Conservation (phyloP, 1,140 invertebrate species). For the Sitodiplosis mosellana region DNA sequence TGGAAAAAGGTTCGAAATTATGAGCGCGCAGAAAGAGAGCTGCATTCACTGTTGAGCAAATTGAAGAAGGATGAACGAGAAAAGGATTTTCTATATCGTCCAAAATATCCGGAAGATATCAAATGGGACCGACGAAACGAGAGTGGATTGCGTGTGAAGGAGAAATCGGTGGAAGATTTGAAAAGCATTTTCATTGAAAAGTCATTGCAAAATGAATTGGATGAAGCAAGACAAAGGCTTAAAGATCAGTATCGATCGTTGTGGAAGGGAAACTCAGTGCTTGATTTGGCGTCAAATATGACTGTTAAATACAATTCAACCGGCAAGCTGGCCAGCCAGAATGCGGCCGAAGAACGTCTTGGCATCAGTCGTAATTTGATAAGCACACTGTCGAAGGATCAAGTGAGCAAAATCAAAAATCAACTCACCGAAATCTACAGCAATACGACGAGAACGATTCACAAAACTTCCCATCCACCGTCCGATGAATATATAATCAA, state of each 20-base stretch:
- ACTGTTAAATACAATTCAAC: constrained; percentile 28
- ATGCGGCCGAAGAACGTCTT: constrained; percentile 22
- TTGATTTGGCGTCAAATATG: constrained; percentile 50
- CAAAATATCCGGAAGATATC: constrained; percentile 46
- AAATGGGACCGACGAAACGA: constrained; percentile 57
- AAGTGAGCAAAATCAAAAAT: constrained; percentile 60
- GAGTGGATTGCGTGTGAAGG: constrained; percentile 56
- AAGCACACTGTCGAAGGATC: constrained; percentile 68
- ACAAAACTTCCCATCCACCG: constrained; percentile 16
- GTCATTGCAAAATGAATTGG: constrained; percentile 10
- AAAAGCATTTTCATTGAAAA: constrained; percentile 42
- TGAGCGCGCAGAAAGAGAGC: constrained; percentile 63
- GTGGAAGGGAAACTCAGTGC: constrained; percentile 66
- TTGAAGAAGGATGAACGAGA: constrained; percentile 60
- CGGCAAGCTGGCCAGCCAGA: constrained; percentile 15
- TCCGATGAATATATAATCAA: constrained; percentile 36
- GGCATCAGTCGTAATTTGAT: constrained; percentile 55
- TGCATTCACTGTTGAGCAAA: constrained; percentile 57
- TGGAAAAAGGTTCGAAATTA: constrained; percentile 65
- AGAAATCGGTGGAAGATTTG: constrained; percentile 73
- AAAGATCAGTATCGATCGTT: constrained; percentile 57
- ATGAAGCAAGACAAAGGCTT: constrained; percentile 11
- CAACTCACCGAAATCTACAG: constrained; percentile 70
- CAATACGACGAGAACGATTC: constrained; percentile 16
- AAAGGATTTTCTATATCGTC: constrained; percentile 64